Conservation (phyloP, 2,797 vertebrate genomes). For the Brachyalestes nurse region DNA sequence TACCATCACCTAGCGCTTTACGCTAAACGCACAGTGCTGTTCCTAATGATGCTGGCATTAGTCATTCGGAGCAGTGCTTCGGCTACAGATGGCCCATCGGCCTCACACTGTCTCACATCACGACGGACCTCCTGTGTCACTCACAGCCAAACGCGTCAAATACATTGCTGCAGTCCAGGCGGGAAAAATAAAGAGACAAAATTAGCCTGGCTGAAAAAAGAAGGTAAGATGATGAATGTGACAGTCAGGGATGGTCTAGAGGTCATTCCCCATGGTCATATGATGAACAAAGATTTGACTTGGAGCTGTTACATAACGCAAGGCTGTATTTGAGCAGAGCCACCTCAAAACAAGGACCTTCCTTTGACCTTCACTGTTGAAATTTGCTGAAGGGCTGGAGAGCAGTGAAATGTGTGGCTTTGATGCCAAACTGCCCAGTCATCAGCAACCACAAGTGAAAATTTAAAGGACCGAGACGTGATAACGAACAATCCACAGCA, state of each 20-base stretch:
- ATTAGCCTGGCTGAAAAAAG: constrained; percentile 24
- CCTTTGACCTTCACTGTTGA: constrained; percentile 31
- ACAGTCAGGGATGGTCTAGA: constrained; percentile 28
- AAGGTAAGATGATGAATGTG: constrained; percentile 32
- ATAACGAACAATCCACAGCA: constrained; percentile 21
- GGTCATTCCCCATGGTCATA: constrained; percentile 25
- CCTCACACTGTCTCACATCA: constrained; percentile 43
- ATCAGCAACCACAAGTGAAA: background rate
- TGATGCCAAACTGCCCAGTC: constrained; percentile 12
- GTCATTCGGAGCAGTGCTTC: constrained; percentile 45
- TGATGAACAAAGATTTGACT: constrained; percentile 4
- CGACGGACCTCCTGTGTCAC: constrained; percentile 43
- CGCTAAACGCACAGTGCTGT: constrained; percentile 8
- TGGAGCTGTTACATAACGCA: background rate
- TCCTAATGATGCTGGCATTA: constrained; percentile 48
- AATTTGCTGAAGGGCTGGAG: background rate
- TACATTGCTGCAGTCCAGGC: constrained; percentile 3
- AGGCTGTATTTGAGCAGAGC: background rate
- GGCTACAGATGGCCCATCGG: constrained; percentile 41
- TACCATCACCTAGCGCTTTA: constrained; percentile 30
- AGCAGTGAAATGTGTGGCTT: background rate
- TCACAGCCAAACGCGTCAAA: constrained; percentile 11
- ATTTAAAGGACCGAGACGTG: constrained; percentile 4
- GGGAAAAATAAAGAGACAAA: constrained; percentile 20
- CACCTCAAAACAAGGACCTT: constrained; percentile 23